A percentile compares a stretch with the other conserved stretches of the same genome.
These are phyloP conservation scores for Manacus vitellinus DNA, from an alignment of 2,113 vertebrate genomes.

Conservation along the genomic window DNA sequence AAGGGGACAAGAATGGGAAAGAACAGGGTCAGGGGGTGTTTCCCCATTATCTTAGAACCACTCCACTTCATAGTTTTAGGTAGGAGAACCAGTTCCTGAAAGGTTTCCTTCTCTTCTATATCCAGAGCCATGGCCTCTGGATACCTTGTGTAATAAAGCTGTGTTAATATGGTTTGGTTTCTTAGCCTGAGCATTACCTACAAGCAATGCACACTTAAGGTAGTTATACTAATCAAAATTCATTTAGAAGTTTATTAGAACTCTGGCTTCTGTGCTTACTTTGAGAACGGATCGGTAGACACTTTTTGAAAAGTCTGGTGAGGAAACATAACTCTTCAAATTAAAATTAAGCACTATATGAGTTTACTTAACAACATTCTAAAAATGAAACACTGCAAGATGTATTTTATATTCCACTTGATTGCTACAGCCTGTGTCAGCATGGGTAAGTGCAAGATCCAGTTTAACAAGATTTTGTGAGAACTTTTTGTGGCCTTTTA, in stretches of 20 bases:
- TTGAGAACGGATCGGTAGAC: background rate
- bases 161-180: background rate
- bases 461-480: background rate
- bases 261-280: background rate
- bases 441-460: background rate
- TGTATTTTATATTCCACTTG: background rate
- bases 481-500: background rate
- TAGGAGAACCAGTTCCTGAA: background rate
- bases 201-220: background rate
- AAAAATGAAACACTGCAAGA: background rate
- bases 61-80: background rate
- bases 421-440: background rate
- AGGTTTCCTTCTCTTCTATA: background rate
- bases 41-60: background rate
- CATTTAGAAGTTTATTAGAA: background rate
- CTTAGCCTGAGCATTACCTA: background rate
- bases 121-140: background rate
- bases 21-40: background rate
- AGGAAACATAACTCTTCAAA: background rate
- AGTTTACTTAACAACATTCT: background rate
- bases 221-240: background rate
- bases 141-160: background rate
- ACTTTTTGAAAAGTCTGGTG: background rate
- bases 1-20: background rate
- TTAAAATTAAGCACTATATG: background rate